Base-by-base conservation (phyloP, 2,113 vertebrate genomes). In the Cavia porcellus region DNA sequence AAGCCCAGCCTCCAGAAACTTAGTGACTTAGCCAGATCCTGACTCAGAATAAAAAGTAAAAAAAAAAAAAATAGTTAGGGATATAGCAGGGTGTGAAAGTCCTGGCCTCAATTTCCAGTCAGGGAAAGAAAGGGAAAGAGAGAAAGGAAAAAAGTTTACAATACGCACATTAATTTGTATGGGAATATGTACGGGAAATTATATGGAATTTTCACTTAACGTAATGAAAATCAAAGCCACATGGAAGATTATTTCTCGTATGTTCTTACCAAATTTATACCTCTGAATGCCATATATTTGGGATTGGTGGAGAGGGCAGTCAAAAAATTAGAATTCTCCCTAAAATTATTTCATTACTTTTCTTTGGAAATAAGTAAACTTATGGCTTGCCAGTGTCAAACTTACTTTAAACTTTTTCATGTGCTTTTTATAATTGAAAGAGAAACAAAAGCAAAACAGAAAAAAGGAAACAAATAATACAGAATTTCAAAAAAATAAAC, bases 351-450 rank as follows among this genome's bases (percentile, higher is more conserved):
- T 35, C 25, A 64, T 85, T 88, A 57, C 22, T 68, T 91, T 64
- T 47, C 28, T 81, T 89, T 28, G 55, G 57, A 68, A 89, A 80
- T 11, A 38, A 11, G 75, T 70, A 81, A 45, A 66, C 11, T 89
- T 95, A 45, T 52, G 84, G 61, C 15, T 45, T 95, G 38, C 57
- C 61, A 85, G 47, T 66, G 86, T 91, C 19, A 57, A 35, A 88
- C 22, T 80, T 42, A 42, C 8, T 59, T 88, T 94, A 52, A 68
- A 68, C 62, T 72, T 85, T 50, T 50, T 50, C n/a, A n/a, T n/a
- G n/a, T n/a, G n/a, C n/a, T n/a, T n/a, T n/a, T n/a, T n/a, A n/a
- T n/a, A n/a, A n/a, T n/a, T n/a, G n/a, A n/a, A n/a, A n/a, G n/a
- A n/a, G n/a, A n/a, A n/a, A n/a, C n/a, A n/a, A n/a, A n/a, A n/a